phyloP scores from a whole-genome alignment of 1,140 invertebrate genomes.

The Protaetia brevitarsis region DNA sequence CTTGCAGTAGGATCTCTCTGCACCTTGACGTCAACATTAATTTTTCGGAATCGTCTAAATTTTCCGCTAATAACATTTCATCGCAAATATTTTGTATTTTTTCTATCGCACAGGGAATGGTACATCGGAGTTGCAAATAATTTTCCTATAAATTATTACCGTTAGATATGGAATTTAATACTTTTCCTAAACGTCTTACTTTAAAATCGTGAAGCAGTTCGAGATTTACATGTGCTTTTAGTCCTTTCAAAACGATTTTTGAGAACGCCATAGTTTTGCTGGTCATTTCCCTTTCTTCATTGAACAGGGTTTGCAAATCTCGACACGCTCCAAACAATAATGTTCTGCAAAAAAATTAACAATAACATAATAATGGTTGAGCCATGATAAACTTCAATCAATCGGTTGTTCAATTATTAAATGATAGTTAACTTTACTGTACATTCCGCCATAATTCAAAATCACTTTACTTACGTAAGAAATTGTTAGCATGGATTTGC shows the following conservation, averaged over 20 bases:
- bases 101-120: constrained; percentile 60
- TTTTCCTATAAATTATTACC: neutral
- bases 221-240: constrained; percentile 16
- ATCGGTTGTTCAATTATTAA: too few relatives aligned
- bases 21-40: constrained; percentile 58
- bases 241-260: constrained; percentile 65
- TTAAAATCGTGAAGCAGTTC: constrained; percentile 62
- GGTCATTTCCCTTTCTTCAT: constrained; percentile 72
- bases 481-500: too few relatives aligned
- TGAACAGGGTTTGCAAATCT: constrained; percentile 74
- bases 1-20: constrained; percentile 79
- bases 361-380: neutral
- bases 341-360: constrained; percentile 49
- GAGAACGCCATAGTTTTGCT: constrained; percentile 77
- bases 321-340: constrained; percentile 69
- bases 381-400: neutral
- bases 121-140: constrained; percentile 53
- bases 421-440: too few relatives aligned
- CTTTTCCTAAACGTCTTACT: constrained; percentile 43
- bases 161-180: neutral
- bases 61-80: constrained; percentile 52
- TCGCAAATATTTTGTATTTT: constrained; percentile 62
- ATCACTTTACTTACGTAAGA: too few relatives aligned
- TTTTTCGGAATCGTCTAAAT: constrained; percentile 53
- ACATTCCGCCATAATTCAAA: too few relatives aligned